These are phyloP conservation scores for Yponomeuta malinellus DNA, from an alignment of 2,888 invertebrate species.

Conservation along the genomic window DNA sequence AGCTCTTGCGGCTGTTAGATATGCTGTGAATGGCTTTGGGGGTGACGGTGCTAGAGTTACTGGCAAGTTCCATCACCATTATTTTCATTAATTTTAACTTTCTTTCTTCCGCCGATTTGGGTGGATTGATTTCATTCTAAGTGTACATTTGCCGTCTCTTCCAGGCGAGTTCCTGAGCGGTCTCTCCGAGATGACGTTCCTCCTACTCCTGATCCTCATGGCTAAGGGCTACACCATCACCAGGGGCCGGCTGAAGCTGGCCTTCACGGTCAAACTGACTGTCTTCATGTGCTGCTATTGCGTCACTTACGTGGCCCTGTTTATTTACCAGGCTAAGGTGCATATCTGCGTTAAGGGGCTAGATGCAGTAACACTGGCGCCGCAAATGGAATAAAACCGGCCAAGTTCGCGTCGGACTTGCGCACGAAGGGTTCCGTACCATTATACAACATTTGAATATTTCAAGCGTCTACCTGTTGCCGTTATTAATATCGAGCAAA, in stretches of 20 bases:
- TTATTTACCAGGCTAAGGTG: slow-evolving; percentile 88
- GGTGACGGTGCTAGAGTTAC: slow-evolving; percentile 59
- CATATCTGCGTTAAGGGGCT: slow-evolving; percentile 4
- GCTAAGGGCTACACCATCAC: slow-evolving; percentile 95
- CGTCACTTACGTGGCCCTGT: slow-evolving; percentile 83
- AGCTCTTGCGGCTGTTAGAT: slow-evolving; percentile 83
- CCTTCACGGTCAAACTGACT: slow-evolving; percentile 84
- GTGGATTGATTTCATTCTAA: too few species aligned
- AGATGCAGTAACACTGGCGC: too few species aligned
- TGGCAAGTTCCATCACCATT: slow-evolving; percentile 45
- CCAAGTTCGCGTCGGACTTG: too few species aligned
- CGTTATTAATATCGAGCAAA: too few species aligned
- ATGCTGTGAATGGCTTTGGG: slow-evolving; percentile 84
- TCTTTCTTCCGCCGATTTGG: too few species aligned
- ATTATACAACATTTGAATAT: too few species aligned
- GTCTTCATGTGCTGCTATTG: slow-evolving; percentile 87
- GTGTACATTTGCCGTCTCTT: slow-evolving; percentile 26
- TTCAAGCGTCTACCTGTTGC: too few species aligned
- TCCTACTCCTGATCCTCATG: slow-evolving; percentile 86
- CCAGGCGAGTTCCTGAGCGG: slow-evolving; percentile 84
- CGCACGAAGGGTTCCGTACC: too few species aligned
- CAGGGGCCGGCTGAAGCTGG: slow-evolving; percentile 83
- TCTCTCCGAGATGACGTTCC: slow-evolving; percentile 83
- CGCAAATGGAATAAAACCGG: too few species aligned
- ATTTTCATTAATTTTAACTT: too few species aligned